Percentiles rank a stretch among this genome's conserved stretches.
These are phyloP conservation scores for Polydrusus cervinus DNA, from an alignment of 2,888 invertebrate genomes.

Conservation along the genomic window DNA sequence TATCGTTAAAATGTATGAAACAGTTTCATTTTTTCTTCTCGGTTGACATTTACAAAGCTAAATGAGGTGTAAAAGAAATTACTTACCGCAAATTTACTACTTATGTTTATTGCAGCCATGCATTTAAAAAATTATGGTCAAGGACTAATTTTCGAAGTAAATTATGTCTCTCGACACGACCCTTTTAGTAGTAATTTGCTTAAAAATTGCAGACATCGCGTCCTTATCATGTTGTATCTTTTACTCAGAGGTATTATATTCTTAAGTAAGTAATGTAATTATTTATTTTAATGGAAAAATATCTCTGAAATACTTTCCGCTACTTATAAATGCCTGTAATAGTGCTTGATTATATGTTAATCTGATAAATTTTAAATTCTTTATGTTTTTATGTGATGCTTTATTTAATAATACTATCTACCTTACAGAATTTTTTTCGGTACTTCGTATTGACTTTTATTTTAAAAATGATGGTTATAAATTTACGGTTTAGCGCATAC, in stretches of 20 bases:
- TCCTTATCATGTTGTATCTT: slow-evolving; percentile 44
- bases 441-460: too few species aligned
- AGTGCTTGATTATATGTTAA: slow-evolving; percentile 37
- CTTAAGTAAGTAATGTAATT: slow-evolving; percentile 40
- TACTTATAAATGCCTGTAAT: slow-evolving; percentile 40
- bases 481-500: too few species aligned
- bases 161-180: slow-evolving; percentile 33
- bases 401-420: slow-evolving; percentile 11
- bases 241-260: slow-evolving; percentile 40
- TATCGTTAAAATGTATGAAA: neutral
- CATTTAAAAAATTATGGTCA: slow-evolving; percentile 32
- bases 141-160: slow-evolving; percentile 32
- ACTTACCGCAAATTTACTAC: slow-evolving; percentile 9
- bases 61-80: slow-evolving; percentile 9
- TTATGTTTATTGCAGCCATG: slow-evolving; percentile 25
- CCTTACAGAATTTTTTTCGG: neutral
- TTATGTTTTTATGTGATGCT: neutral
- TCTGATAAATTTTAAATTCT: slow-evolving; percentile 25
- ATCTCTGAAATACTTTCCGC: slow-evolving; percentile 19
- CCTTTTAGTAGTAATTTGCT: slow-evolving; percentile 45
- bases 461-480: too few species aligned
- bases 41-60: too few species aligned
- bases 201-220: slow-evolving; percentile 47
- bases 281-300: slow-evolving; percentile 43
- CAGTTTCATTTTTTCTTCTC: too few species aligned